Conservation (phyloP, 2,113 vertebrate species). For the Limnothrissa miodon region DNA sequence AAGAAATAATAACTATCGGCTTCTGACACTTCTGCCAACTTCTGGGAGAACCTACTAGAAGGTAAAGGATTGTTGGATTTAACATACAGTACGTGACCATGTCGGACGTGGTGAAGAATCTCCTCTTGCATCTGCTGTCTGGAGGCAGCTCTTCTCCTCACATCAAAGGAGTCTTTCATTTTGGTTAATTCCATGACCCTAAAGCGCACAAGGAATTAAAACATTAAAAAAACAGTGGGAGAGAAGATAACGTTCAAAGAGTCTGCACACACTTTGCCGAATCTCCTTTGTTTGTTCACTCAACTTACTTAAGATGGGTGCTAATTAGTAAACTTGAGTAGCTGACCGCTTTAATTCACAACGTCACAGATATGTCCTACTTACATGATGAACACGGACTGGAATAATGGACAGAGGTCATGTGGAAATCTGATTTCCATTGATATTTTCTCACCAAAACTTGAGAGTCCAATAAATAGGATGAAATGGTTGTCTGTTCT, state of each 20-base stretch:
- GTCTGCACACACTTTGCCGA: neutral
- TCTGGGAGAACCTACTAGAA: neutral
- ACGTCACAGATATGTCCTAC: neutral
- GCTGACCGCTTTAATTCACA: neutral
- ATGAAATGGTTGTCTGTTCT: neutral
- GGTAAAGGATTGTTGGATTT: neutral
- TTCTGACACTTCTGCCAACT: neutral
- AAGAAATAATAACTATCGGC: neutral
- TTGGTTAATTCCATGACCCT: slow-evolving; percentile 48
- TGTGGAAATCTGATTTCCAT: neutral
- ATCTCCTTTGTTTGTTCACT: neutral
- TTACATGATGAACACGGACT: neutral
- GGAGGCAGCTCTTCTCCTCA: slow-evolving; percentile 51
- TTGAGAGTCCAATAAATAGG: neutral
- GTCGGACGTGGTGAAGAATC: slow-evolving; percentile 48
- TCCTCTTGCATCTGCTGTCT: slow-evolving; percentile 52
- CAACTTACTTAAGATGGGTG: neutral
- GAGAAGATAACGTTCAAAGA: neutral
- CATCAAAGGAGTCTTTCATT: slow-evolving; percentile 40
- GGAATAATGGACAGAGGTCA: neutral
- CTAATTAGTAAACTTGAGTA: neutral
- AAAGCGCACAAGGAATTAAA: slow-evolving; percentile 10
- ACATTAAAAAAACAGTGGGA: neutral
- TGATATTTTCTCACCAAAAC: neutral
- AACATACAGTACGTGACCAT: slow-evolving; percentile 60